Evolutionary conservation across 2,113 vertebrate genomes (phyloP).

Genomic region (Istiophorus platypterus): DNA sequence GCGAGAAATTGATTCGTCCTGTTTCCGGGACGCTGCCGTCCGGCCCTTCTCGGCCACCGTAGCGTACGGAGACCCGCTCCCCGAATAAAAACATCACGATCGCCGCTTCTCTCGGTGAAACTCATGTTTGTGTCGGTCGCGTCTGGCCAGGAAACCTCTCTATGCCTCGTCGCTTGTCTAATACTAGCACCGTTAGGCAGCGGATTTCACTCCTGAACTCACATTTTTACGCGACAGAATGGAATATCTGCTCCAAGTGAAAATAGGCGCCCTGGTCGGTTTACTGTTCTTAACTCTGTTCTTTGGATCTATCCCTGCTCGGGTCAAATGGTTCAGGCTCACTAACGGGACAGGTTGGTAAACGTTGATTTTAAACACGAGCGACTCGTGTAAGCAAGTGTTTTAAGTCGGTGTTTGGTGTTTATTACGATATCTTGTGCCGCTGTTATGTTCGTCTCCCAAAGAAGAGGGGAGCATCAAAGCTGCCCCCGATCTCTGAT

Average conservation of each 20-base stretch:
- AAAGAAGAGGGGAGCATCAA: too few species aligned
- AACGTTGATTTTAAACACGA: neutral
- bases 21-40: too few species aligned
- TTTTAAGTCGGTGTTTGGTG: neutral
- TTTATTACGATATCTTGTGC: neutral
- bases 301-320: slow-evolving; percentile 85
- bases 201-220: neutral
- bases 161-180: neutral
- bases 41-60: neutral
- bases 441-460: neutral
- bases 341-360: slow-evolving; percentile 81
- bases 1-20: too few species aligned
- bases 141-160: too few species aligned
- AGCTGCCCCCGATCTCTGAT: neutral
- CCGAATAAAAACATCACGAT: neutral
- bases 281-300: slow-evolving; percentile 83
- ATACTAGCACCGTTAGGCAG: neutral
- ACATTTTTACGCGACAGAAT: slow-evolving; percentile 42
- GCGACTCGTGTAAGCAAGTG: neutral
- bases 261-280: slow-evolving; percentile 82
- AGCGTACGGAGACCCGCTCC: neutral
- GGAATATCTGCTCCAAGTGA: slow-evolving; percentile 84
- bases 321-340: slow-evolving; percentile 81
- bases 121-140: neutral
- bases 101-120: neutral